These are phyloP conservation scores for Gorsachius goisagi DNA, from an alignment of 2,113 vertebrate species.

Conservation along the genomic window DNA sequence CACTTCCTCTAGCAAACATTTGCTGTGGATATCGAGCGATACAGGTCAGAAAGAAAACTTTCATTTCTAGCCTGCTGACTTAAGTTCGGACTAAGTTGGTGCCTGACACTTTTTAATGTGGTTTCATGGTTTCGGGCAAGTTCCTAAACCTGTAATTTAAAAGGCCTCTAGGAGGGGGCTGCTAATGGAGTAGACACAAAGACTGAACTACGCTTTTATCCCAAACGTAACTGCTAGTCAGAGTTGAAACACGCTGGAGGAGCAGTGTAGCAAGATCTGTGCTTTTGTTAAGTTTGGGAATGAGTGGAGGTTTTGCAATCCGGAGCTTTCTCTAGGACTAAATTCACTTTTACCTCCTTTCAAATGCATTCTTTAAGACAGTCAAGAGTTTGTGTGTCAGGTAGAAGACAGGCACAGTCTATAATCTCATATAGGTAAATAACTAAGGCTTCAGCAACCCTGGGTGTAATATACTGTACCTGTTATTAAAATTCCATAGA, in stretches of 20 bases:
- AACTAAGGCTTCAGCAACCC: background rate
- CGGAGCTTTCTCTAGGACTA: background rate
- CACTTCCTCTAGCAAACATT: background rate
- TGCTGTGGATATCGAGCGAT: background rate
- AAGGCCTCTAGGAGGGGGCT: background rate
- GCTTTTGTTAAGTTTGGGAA: background rate
- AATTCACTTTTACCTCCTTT: background rate
- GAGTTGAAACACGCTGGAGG: background rate
- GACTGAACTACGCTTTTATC: background rate
- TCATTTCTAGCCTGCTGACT: background rate
- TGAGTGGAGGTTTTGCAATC: background rate
- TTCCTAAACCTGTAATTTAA: background rate
- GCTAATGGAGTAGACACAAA: background rate
- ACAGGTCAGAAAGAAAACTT: background rate
- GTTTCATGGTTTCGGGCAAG: background rate
- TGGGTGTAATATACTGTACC: conserved; percentile 62
- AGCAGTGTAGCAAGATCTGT: background rate
- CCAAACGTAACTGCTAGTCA: background rate
- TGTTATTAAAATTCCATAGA: conserved; percentile 71
- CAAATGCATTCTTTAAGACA: background rate
- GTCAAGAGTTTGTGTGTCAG: background rate
- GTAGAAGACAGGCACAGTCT: background rate
- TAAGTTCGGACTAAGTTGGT: background rate
- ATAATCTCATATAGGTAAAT: background rate
- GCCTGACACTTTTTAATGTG: background rate